These are phyloP conservation scores for Congeria kusceri DNA, from an alignment of 2,888 invertebrate species.

Conservation along the genomic window DNA sequence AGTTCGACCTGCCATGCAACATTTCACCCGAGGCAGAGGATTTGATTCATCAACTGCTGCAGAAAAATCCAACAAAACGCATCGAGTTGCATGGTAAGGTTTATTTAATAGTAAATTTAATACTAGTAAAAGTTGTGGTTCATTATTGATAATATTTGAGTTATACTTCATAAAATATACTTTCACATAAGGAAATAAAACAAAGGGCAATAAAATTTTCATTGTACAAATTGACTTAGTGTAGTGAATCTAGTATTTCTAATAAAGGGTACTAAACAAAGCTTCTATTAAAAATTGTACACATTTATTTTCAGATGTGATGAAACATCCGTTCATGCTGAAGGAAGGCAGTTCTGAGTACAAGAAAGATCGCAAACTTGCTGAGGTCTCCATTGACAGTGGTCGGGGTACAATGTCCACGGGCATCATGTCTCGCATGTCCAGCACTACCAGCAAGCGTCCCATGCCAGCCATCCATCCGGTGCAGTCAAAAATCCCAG, in stretches of 20 bases:
- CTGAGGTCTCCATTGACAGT: conserved; percentile 83
- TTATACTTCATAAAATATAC: too few relatives aligned
- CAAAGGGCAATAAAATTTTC: too few relatives aligned
- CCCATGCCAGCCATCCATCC: conserved; percentile 72
- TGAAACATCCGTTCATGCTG: conserved; percentile 83
- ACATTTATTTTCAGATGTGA: conserved; percentile 75
- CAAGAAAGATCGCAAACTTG: conserved; percentile 56
- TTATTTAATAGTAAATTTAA: too few relatives aligned
- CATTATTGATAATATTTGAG: too few relatives aligned
- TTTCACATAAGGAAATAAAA: too few relatives aligned
- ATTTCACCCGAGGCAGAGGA: conserved; percentile 94
- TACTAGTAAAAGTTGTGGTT: too few relatives aligned
- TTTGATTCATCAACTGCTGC: conserved; percentile 92
- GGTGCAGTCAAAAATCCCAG: conserved; percentile 68
- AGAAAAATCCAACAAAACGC: conserved; percentile 95
- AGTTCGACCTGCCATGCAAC: conserved; percentile 92
- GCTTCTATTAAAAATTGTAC: neutral
- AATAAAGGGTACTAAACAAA: too few relatives aligned
- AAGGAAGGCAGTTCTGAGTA: conserved; percentile 67
- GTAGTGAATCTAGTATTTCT: too few relatives aligned
- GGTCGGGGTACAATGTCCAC: conserved; percentile 83
- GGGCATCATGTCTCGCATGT: conserved; percentile 68
- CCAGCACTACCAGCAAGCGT: conserved; percentile 53
- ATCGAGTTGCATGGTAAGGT: conserved; percentile 87
- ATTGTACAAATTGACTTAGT: too few relatives aligned